Base-by-base conservation (phyloP, 1,140 invertebrate species). In the Pogonomyrmex californicus region DNA sequence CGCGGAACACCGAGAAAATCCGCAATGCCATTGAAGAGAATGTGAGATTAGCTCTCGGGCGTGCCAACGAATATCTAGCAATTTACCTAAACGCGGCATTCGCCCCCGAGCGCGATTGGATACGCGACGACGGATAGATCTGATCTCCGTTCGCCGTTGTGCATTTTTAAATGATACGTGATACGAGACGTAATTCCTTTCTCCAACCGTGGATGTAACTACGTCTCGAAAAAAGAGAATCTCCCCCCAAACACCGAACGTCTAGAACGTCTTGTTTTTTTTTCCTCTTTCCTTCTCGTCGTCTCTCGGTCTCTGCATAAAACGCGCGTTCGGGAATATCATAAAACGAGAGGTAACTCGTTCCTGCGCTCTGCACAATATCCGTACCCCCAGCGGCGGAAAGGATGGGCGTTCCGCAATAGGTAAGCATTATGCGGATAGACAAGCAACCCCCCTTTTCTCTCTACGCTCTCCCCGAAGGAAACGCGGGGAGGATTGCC, bases 381-480 rank as follows among this genome's bases (percentile, higher is more conserved):
- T 68, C 63, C 47, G 38, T 81, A 60, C 30, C 66, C 66, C 79
- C 41, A 47, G 38, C 54, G 30, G 60, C 66, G 79, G 38, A 49
- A 4, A 51, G 58, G 60, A n/a, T 56, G 58, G 51, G 66, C 41
- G 41, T 82, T 14, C 66, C 38, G 79, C 66, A 82, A 73, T 82
- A 82, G 79, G 41, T 23, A 36, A 82, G 66, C 66, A 73, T 82
- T 73, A 47, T 82, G 51, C 66, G 51, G 47, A 82, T 82, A 82
- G 66, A 73, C 79, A 54, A 82, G 79, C 54, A 12, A 58, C 41
- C 79, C 54, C 41, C 33, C 38, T 51, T 70, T 41, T 79, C 47
- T 23, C 12, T 36, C 58, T 60, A 58, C 66, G 54, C 73, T 60
- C n/a, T 83, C 66, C 66, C 85, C 23, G 23, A 68, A 71, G 77